Conservation (phyloP, 2,888 invertebrate species). For the Linyphia triangularis region DNA sequence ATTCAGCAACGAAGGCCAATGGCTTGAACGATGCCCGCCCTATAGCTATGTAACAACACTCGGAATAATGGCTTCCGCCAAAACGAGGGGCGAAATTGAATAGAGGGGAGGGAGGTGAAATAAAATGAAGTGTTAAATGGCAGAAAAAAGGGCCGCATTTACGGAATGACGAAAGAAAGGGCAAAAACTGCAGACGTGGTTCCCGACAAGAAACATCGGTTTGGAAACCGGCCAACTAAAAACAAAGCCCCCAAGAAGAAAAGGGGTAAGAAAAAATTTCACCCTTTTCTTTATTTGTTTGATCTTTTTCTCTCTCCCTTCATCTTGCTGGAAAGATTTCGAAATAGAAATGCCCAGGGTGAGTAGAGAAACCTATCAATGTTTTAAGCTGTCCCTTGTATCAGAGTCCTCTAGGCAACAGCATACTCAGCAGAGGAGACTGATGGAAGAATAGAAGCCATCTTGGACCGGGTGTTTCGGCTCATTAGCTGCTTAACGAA, state of each 20-base stretch:
- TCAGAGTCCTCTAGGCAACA: slow-evolving; percentile 15
- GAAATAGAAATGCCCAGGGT: slow-evolving; percentile 22
- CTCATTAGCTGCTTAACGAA: slow-evolving; percentile 65
- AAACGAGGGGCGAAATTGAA: slow-evolving; percentile 19
- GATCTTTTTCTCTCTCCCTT: neutral
- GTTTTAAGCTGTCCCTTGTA: slow-evolving; percentile 40
- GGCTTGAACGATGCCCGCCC: slow-evolving; percentile 7
- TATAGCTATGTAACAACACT: slow-evolving; percentile 37
- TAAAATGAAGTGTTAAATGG: slow-evolving; percentile 64
- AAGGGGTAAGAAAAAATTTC: slow-evolving; percentile 34
- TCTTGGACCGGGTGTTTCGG: slow-evolving; percentile 32
- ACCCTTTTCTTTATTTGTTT: slow-evolving; percentile 13
- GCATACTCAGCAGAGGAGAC: slow-evolving; percentile 24
- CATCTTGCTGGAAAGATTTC: slow-evolving; percentile 44
- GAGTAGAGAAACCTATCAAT: slow-evolving; percentile 32
- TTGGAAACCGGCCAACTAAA: slow-evolving; percentile 58
- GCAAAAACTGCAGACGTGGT: slow-evolving; percentile 57
- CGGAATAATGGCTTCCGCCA: neutral
- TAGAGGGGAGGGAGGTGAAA: neutral
- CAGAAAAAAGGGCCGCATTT: slow-evolving; percentile 36
- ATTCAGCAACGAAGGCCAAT: neutral
- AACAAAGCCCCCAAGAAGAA: slow-evolving; percentile 30
- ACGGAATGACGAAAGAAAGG: slow-evolving; percentile 38
- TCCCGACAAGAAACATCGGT: slow-evolving; percentile 56
- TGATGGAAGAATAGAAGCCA: slow-evolving; percentile 3